phyloP scores from a whole-genome alignment of 2,113 vertebrate genomes.

The Brienomyrus brachyistius region DNA sequence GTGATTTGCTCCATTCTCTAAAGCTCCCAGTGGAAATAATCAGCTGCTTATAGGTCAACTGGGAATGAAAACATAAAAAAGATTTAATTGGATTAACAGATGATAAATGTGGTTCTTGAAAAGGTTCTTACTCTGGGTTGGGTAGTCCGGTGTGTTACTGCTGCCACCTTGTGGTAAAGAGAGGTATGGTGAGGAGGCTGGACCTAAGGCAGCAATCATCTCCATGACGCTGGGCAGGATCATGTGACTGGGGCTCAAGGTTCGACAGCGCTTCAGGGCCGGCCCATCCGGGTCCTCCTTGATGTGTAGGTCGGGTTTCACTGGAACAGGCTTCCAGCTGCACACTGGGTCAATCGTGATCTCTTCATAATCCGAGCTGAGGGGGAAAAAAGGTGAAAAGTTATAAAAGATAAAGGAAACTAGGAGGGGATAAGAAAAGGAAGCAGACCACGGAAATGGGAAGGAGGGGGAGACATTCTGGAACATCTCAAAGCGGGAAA shows the following conservation, averaged over 20 bases:
- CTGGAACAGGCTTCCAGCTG: constrained; percentile 86
- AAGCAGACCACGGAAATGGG: not conserved
- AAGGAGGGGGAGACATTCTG: not conserved
- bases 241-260: constrained; percentile 86
- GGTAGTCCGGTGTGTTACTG: constrained; percentile 62
- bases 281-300: constrained; percentile 90
- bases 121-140: constrained; percentile 60
- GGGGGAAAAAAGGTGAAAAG: not conserved
- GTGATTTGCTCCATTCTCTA: not conserved
- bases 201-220: constrained; percentile 86
- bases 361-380: constrained; percentile 87
- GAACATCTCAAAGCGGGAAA: not conserved
- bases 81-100: not conserved
- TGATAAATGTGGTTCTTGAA: not conserved
- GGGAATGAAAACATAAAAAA: too few relatives aligned
- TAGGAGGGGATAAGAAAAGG: not conserved
- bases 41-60: not conserved
- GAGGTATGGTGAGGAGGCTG: constrained; percentile 65
- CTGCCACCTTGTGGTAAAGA: constrained; percentile 55
- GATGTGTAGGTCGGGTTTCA: constrained; percentile 81
- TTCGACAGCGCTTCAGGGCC: constrained; percentile 81
- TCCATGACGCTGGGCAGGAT: constrained; percentile 94
- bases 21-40: not conserved
- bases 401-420: not conserved
- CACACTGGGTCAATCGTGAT: constrained; percentile 93